Percentiles rank a stretch among this genome's conserved stretches.
Conservation (phyloP, 2,113 vertebrate genomes). For the Phalacrocorax aristotelis region DNA sequence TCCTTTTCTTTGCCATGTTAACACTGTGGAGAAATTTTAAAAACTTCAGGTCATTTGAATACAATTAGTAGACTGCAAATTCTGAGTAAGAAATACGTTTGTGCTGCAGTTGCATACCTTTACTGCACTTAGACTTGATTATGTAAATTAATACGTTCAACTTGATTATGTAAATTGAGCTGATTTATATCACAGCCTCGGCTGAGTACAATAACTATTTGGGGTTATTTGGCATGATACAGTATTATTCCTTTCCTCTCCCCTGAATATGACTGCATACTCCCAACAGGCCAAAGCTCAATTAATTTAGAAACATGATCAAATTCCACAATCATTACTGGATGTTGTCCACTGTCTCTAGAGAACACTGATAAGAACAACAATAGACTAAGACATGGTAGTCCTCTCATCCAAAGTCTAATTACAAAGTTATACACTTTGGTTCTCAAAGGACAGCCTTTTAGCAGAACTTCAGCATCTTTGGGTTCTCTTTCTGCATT, state of each 20-base stretch:
- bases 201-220: slow-evolving; percentile 14
- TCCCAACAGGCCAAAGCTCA: slow-evolving; percentile 30
- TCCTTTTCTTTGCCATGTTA: slow-evolving; percentile 19
- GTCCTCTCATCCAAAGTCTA: slow-evolving; percentile 53
- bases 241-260: slow-evolving; percentile 16
- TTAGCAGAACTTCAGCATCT: slow-evolving; percentile 44
- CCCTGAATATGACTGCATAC: slow-evolving; percentile 4
- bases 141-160: slow-evolving; percentile 48
- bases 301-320: slow-evolving; percentile 62
- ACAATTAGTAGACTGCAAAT: slow-evolving; percentile 41
- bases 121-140: slow-evolving; percentile 31
- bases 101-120: slow-evolving; percentile 20
- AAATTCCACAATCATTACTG: slow-evolving; percentile 45
- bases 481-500: slow-evolving; percentile 1
- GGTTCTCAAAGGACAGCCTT: slow-evolving; percentile 53
- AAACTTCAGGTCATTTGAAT: slow-evolving; percentile 33
- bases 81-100: slow-evolving; percentile 38
- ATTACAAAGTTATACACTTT: slow-evolving; percentile 49
- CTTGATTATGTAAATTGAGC: slow-evolving; percentile 33
- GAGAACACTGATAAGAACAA: slow-evolving; percentile 20
- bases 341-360: slow-evolving; percentile 14
- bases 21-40: not conserved
- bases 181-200: slow-evolving; percentile 37
- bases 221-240: slow-evolving; percentile 15
- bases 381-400: slow-evolving; percentile 30